Evolutionary conservation across 2,888 invertebrate species (phyloP).

Genomic region (Chymomyza procnemis): DNA sequence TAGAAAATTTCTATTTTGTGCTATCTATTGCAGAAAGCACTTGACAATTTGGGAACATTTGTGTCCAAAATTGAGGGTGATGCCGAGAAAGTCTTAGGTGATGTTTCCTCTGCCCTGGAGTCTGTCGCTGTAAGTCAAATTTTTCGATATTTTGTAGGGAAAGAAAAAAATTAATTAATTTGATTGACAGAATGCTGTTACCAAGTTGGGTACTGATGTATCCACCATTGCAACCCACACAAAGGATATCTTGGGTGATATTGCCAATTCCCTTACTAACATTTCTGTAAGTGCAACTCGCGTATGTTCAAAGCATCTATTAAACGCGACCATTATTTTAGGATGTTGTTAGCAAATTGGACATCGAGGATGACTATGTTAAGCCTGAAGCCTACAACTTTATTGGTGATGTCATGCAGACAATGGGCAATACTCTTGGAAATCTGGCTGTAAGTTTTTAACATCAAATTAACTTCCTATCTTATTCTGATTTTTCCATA

Average conservation of each 20-base stretch:
- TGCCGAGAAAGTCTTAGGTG: conserved; percentile 14
- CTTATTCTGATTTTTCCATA: not conserved
- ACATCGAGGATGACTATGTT: conserved; percentile 16
- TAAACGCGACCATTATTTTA: not conserved
- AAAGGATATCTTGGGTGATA: not conserved
- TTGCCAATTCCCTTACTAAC: not conserved
- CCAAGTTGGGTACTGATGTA: not conserved
- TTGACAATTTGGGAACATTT: not conserved
- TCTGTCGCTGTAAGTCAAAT: conserved; percentile 40
- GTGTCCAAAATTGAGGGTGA: not conserved
- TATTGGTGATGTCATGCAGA: conserved; percentile 13
- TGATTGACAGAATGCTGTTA: not conserved
- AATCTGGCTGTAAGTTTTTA: conserved; percentile 35
- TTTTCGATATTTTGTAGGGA: not conserved
- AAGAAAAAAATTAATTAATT: not conserved
- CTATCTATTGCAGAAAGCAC: conserved; percentile 4
- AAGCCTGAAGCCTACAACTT: conserved; percentile 16
- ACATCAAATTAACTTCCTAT: not conserved
- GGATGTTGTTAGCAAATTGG: conserved; percentile 26
- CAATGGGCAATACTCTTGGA: conserved; percentile 29
- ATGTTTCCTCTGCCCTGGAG: conserved; percentile 29
- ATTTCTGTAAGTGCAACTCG: not conserved
- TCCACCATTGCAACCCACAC: not conserved
- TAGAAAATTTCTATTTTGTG: not conserved
- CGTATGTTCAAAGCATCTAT: not conserved